Evolutionary conservation across 53 echinoderm and acorn worm species (phyloP), one percentile per base, ranked within the genome.

Genomic region (Zoroaster sp.): DNA sequence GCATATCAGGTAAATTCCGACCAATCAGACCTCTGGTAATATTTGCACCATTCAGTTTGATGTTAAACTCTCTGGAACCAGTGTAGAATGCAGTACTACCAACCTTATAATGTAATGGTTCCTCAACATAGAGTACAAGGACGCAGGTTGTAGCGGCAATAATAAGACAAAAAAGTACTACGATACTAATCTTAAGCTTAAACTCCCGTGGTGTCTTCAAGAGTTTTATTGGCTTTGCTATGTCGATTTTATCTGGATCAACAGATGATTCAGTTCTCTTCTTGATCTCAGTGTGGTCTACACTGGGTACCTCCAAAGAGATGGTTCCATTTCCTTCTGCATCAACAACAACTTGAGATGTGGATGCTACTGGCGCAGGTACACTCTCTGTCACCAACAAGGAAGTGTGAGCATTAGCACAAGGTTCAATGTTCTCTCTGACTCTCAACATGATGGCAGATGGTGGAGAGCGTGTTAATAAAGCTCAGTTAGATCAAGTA

Each of bases 121-220:
- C 94, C 45, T 96, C 93, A 14, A 91, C 88, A 44, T 94, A 95
- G 49, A 93, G 93, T 7, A 95, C 77, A 36, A 94, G 69, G 38
- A 99, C 77, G 42, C 94, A 91, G 8, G 93, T 93, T 9, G 96
- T 96, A 2, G 93, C 88, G 20, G 88, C 89, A 66, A 99, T 69
- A 31, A 99, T 99, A 39, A 93, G 35, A 13, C 91, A 75, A 66
- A 99, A 93, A 18, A 99, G 93, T 17, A 91, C 30, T 14, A 94
- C 55, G 9, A 96, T 92, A 11, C 91, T 54, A 14, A 96, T 36
- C 87, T 99, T 99, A 44, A 99, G 88, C 87, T 93, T 93, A 42
- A 96, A 85, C 85, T 99, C 94, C 47, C 99, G 87, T 18, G 96
- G 96, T 23, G 80, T 93, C 66, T 92, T 96, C 67, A 96, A 59